phyloP scores from a whole-genome alignment of 2,113 vertebrate species.

The Dicaeum eximium region DNA sequence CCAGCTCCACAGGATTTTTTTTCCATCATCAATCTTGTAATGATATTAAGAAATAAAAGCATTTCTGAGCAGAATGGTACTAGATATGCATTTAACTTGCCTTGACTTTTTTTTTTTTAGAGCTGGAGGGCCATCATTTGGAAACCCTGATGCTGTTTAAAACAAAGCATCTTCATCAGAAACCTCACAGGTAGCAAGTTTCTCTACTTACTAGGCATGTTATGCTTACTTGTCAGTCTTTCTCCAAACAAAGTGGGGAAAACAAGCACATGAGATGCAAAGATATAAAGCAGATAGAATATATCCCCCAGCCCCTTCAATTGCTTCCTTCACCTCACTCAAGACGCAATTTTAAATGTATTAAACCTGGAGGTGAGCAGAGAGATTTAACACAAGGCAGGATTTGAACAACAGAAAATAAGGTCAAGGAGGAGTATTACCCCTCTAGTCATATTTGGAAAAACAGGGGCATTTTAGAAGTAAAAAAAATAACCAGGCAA shows the following conservation, averaged over 20 bases:
- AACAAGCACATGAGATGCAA: background rate
- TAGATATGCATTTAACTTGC: background rate
- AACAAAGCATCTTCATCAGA: background rate
- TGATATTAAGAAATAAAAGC: background rate
- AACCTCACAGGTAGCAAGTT: background rate
- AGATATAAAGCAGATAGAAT: slow-evolving; percentile 3
- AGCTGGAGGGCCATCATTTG: background rate
- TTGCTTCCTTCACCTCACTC: background rate
- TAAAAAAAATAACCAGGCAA: background rate
- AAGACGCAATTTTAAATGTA: slow-evolving; percentile 20
- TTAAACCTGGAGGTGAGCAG: slow-evolving; percentile 18
- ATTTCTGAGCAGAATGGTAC: background rate
- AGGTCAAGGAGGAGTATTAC: slow-evolving; percentile 5
- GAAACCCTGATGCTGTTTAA: background rate
- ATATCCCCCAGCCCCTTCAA: background rate
- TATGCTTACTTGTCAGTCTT: slow-evolving; percentile 21
- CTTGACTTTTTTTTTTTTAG: background rate
- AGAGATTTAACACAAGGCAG: background rate
- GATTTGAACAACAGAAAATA: slow-evolving; percentile 13
- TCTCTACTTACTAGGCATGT: background rate
- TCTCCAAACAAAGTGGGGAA: slow-evolving; percentile 9
- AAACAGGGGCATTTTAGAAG: background rate
- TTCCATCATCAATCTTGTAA: background rate
- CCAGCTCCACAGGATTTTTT: background rate
- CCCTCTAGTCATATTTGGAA: background rate